These are phyloP conservation scores for Halisarca cf. caerulea DNA, from an alignment of 37 sponge, comb jelly and placozoan genomes.

Conservation along the genomic window DNA sequence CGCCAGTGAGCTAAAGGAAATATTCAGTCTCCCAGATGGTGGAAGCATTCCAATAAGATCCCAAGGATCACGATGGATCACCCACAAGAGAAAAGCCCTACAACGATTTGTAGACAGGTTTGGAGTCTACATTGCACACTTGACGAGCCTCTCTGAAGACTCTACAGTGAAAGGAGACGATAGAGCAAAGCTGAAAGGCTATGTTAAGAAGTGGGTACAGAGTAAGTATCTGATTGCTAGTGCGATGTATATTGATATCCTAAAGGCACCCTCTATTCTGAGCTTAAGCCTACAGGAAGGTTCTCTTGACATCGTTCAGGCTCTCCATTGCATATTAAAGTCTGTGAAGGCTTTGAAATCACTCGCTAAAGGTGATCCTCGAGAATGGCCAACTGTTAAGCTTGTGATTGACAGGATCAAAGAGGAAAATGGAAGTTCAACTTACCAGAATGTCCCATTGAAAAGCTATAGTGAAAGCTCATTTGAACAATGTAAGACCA, in stretches of 20 bases:
- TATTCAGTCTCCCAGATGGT: conserved; percentile 23
- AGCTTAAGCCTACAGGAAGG: background rate
- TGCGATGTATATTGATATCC: conserved; percentile 56
- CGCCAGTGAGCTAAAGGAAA: conserved; percentile 43
- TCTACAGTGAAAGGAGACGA: background rate
- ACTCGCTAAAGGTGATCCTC: background rate
- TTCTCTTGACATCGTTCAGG: background rate
- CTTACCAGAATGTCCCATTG: background rate
- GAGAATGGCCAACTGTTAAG: background rate
- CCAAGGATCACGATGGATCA: conserved; percentile 39
- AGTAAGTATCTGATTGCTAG: conserved; percentile 70
- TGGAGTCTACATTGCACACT: conserved; percentile 30
- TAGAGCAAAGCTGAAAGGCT: conserved; percentile 34
- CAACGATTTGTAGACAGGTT: conserved; percentile 11
- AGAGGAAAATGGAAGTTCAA: background rate
- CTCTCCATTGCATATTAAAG: background rate
- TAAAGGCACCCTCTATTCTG: conserved; percentile 4
- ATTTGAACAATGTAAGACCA: background rate
- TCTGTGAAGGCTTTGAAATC: background rate
- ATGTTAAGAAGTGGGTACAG: conserved; percentile 43
- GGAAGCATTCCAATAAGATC: conserved; percentile 39
- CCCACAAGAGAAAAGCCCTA: conserved; percentile 21
- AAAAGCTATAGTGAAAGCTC: background rate
- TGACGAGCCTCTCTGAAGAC: background rate
- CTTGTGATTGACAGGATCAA: background rate